Percentiles rank a stretch among this genome's conserved stretches.
Evolutionary conservation across 2,113 vertebrate genomes (phyloP).

Genomic region (Ochotona princeps): DNA sequence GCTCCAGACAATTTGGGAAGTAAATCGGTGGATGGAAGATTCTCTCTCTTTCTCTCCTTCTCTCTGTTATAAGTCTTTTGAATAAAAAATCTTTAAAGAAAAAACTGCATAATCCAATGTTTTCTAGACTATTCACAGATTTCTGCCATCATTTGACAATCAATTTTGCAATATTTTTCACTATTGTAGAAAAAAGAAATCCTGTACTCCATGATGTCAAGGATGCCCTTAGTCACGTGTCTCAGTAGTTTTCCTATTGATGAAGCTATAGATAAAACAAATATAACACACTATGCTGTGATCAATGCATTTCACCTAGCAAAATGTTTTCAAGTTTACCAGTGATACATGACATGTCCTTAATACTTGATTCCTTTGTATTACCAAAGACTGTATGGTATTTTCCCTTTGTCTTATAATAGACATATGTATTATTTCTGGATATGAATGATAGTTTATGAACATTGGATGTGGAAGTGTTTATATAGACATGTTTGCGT

Average conservation of each 20-base stretch:
- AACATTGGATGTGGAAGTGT: not conserved
- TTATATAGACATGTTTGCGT: not conserved
- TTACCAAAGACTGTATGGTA: not conserved
- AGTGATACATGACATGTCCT: too few species aligned
- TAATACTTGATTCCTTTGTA: not conserved
- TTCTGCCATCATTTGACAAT: not conserved
- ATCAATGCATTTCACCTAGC: not conserved
- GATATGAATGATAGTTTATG: not conserved
- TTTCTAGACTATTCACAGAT: not conserved
- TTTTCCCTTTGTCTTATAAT: not conserved
- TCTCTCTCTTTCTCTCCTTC: too few species aligned
- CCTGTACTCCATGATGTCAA: fast-evolving
- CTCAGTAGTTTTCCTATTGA: not conserved
- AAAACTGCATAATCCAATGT: too few species aligned
- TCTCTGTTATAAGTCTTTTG: too few species aligned
- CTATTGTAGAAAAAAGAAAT: not conserved
- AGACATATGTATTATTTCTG: not conserved
- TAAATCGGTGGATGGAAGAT: too few species aligned
- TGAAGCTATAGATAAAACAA: not conserved
- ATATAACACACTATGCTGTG: not conserved
- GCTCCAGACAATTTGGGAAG: too few species aligned
- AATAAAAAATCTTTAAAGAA: too few species aligned
- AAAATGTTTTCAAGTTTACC: not conserved
- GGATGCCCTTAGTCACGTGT: not conserved
- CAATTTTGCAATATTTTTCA: not conserved